Evolutionary conservation across 2,888 invertebrate species (phyloP).

Genomic region (Sarcophaga variegata): DNA sequence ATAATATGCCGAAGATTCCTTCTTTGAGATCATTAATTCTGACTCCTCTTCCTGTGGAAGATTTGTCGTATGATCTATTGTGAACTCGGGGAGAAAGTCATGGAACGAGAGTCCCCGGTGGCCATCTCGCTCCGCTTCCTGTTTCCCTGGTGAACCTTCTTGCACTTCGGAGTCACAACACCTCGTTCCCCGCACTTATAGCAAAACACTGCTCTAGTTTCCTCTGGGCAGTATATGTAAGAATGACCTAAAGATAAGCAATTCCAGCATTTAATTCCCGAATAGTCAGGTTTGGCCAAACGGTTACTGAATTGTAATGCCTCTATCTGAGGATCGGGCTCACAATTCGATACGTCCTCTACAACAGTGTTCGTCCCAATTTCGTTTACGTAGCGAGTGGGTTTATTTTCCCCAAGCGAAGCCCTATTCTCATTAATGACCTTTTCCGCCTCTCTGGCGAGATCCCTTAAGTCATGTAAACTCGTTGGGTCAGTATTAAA

Average conservation of each 20-base stretch:
- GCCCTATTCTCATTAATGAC: background rate
- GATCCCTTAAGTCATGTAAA: too few relatives aligned
- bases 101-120: conserved; percentile 15
- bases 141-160: conserved; percentile 16
- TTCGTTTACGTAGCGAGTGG: too few relatives aligned
- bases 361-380: too few relatives aligned
- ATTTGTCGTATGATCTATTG: background rate
- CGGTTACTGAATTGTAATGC: too few relatives aligned
- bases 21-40: too few relatives aligned
- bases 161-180: background rate
- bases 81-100: background rate
- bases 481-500: too few relatives aligned
- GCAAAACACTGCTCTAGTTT: background rate
- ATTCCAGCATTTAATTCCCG: conserved; percentile 10
- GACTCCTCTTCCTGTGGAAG: background rate
- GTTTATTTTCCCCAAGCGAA: background rate
- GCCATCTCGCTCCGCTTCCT: conserved; percentile 21
- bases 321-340: too few relatives aligned
- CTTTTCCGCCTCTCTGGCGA: conserved; percentile 1
- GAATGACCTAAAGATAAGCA: conserved; percentile 9
- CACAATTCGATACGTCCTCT: too few relatives aligned
- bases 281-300: background rate
- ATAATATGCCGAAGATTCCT: too few relatives aligned
- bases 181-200: background rate
- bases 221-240: conserved; percentile 12